A percentile compares a stretch with the other conserved stretches of the same genome.
Evolutionary conservation across 2,888 invertebrate species (phyloP).

Genomic region (Eupithecia abbreviata): DNA sequence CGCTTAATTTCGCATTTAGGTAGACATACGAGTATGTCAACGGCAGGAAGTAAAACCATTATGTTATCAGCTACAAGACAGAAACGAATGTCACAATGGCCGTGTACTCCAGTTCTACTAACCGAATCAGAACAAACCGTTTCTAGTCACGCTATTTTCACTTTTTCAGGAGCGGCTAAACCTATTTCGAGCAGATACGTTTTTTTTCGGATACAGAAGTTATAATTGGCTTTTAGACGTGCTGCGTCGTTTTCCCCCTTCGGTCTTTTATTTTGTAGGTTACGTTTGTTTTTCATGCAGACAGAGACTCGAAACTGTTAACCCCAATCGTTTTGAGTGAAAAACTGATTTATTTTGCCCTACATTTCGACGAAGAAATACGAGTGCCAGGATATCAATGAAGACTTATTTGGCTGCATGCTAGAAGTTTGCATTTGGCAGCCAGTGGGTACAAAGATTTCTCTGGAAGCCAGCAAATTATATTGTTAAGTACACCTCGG

Average conservation of each 20-base stretch:
- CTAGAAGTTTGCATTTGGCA: neutral
- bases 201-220: constrained; percentile 44
- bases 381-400: neutral
- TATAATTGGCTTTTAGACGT: constrained; percentile 52
- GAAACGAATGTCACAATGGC: constrained; percentile 30
- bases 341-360: neutral
- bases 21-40: neutral
- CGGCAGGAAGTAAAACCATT: constrained; percentile 2
- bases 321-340: neutral
- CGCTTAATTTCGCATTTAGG: neutral
- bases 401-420: neutral
- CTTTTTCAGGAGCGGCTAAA: constrained; percentile 35
- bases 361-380: neutral
- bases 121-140: constrained; percentile 35
- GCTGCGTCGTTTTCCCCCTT: constrained; percentile 28
- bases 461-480: neutral
- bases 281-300: neutral
- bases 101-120: constrained; percentile 26
- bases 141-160: constrained; percentile 45
- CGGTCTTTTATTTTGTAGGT: constrained; percentile 1
- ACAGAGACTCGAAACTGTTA: constrained; percentile 3
- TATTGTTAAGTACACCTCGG: neutral
- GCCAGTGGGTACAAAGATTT: neutral
- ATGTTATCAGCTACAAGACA: constrained; percentile 15
- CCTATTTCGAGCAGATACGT: constrained; percentile 40